phyloP scores from a whole-genome alignment of 2,797 vertebrate species.

The Lutjanus campechanus region DNA sequence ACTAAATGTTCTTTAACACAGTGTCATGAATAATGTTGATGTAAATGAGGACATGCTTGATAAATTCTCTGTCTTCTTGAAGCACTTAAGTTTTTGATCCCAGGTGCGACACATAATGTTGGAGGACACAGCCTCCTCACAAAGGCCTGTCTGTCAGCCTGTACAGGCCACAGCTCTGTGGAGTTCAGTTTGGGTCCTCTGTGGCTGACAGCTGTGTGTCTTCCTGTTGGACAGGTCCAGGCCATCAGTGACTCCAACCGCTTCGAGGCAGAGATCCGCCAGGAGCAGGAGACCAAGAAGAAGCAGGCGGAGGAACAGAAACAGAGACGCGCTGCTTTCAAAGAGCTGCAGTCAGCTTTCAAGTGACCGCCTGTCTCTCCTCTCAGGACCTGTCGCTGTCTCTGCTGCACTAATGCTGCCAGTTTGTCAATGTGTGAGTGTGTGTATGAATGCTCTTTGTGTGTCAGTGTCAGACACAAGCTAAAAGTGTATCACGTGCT shows the following conservation, averaged over 20 bases:
- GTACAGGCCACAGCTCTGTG: too few species aligned
- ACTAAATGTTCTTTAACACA: too few species aligned
- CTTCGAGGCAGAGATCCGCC: constrained; percentile 95
- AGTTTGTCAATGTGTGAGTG: constrained; percentile 6
- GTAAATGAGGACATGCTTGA: too few species aligned
- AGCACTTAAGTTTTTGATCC: too few species aligned
- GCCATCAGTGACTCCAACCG: constrained; percentile 91
- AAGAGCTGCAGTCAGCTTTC: constrained; percentile 92
- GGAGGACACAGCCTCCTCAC: too few species aligned
- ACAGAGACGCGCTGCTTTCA: constrained; percentile 93
- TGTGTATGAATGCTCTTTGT: constrained; percentile 34
- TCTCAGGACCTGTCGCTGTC: constrained; percentile 23
- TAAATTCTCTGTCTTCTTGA: too few species aligned
- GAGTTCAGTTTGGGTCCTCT: too few species aligned
- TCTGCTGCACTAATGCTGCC: constrained; percentile 45
- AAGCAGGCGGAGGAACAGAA: constrained; percentile 93
- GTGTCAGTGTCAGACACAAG: background rate
- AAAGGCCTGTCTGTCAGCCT: too few species aligned
- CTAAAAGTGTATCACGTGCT: background rate
- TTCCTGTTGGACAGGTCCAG: constrained; percentile 84
- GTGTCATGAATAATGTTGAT: too few species aligned
- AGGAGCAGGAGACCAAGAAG: constrained; percentile 94
- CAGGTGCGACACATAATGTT: too few species aligned
- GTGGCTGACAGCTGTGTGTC: constrained; percentile 2
- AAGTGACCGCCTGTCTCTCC: constrained; percentile 73